Evolutionary conservation across 2,113 vertebrate genomes (phyloP).

Genomic region (Tenebrosternarchus preto): DNA sequence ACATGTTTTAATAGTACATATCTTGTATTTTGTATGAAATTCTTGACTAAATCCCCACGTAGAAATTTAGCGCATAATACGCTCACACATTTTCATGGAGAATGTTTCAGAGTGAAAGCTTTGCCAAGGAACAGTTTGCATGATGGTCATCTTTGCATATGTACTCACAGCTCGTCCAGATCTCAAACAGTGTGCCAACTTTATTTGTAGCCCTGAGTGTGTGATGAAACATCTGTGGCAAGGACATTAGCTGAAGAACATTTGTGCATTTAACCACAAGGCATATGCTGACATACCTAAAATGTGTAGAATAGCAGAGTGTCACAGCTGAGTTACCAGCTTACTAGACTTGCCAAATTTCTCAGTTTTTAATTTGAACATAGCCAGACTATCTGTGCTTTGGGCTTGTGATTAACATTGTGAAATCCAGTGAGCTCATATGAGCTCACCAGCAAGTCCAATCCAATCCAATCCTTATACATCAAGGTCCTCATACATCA

Average conservation of each 20-base stretch:
- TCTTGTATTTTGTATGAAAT: not conserved
- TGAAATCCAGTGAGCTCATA: no score
- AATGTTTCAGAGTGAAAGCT: not conserved
- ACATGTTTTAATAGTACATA: not conserved
- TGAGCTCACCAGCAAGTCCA: no score
- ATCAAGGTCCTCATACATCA: no score
- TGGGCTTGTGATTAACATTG: not conserved
- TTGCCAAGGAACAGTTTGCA: not conserved
- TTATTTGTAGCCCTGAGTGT: conserved; percentile 9
- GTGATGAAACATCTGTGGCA: not conserved
- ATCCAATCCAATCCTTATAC: no score
- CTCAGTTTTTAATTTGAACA: not conserved
- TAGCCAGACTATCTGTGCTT: not conserved
- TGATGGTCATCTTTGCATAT: not conserved
- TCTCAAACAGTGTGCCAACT: not conserved
- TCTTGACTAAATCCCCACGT: not conserved
- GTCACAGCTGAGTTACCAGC: conserved; percentile 30
- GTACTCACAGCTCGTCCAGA: conserved; percentile 4
- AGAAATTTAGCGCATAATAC: no score
- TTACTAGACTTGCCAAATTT: not conserved
- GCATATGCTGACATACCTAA: conserved; percentile 49
- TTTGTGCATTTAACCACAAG: conserved; percentile 17
- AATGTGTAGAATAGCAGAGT: conserved; percentile 45
- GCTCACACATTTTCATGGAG: not conserved
- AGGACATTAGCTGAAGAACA: not conserved